Evolutionary conservation across 1,140 invertebrate species (phyloP).

Genomic region (Cydia fagiglandana): DNA sequence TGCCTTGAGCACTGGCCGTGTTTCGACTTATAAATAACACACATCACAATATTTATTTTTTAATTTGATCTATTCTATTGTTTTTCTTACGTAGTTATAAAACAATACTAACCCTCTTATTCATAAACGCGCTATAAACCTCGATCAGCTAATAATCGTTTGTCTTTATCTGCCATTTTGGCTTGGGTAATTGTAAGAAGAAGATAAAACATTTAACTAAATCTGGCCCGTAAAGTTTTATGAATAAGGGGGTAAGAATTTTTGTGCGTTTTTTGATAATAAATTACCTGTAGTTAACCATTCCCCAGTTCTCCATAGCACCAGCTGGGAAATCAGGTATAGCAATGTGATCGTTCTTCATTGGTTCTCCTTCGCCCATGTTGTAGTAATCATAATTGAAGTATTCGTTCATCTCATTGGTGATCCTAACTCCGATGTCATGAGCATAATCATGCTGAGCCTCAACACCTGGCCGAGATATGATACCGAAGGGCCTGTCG

Average conservation of each 20-base stretch:
- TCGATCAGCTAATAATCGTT: too few species aligned
- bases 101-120: too few species aligned
- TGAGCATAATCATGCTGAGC: slow-evolving; percentile 79
- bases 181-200: too few species aligned
- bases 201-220: too few species aligned
- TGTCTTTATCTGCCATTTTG: too few species aligned
- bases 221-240: too few species aligned
- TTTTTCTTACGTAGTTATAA: too few species aligned
- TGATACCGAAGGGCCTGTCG: slow-evolving; percentile 76
- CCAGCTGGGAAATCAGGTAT: slow-evolving; percentile 87
- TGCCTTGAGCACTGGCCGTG: too few species aligned
- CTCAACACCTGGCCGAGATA: slow-evolving; percentile 59
- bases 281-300: slow-evolving; percentile 83
- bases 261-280: background rate
- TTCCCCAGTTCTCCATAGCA: slow-evolving; percentile 84
- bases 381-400: slow-evolving; percentile 73
- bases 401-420: slow-evolving; percentile 77
- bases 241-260: too few species aligned
- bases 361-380: slow-evolving; percentile 67
- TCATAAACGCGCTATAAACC: too few species aligned
- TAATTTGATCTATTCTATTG: background rate
- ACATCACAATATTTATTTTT: background rate
- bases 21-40: too few species aligned
- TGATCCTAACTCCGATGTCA: slow-evolving; percentile 76
- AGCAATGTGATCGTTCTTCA: slow-evolving; percentile 83